phyloP scores from a whole-genome alignment of 2,797 vertebrate species.

The Gephyroberyx darwinii region DNA sequence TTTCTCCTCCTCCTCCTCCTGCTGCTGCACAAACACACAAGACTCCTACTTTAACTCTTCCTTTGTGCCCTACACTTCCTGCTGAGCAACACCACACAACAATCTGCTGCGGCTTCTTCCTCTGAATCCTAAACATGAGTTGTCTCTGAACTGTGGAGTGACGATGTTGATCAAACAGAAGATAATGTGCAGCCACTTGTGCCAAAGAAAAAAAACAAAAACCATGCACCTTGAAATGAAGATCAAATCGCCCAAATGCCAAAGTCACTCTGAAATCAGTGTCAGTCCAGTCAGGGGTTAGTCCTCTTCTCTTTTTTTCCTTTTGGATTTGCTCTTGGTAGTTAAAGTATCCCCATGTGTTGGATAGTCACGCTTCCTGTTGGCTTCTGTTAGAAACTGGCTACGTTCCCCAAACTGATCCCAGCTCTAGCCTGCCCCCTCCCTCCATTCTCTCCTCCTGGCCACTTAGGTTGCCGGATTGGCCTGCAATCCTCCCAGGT shows the following conservation, averaged over 20 bases:
- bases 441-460: conserved; percentile 58
- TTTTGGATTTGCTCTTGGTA: conserved; percentile 12
- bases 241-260: conserved; percentile 21
- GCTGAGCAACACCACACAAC: conserved; percentile 32
- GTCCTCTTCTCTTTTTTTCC: conserved; percentile 46
- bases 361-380: conserved; percentile 48
- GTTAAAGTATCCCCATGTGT: conserved; percentile 59
- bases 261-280: conserved; percentile 66
- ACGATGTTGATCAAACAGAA: no score
- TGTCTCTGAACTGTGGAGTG: background rate
- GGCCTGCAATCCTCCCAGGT: conserved; percentile 63
- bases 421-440: conserved; percentile 52
- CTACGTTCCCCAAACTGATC: conserved; percentile 54
- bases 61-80: conserved; percentile 44
- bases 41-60: conserved; percentile 11
- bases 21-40: conserved; percentile 25
- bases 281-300: conserved; percentile 37
- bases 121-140: conserved; percentile 6
- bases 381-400: conserved; percentile 47
- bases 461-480: conserved; percentile 66
- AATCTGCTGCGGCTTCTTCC: conserved; percentile 18
- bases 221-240: background rate
- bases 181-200: background rate
- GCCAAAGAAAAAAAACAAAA: conserved; percentile 1
- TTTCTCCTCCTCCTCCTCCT: conserved; percentile 19